Base-by-base conservation (phyloP, 2,113 vertebrate genomes). In the Chloroceryle aenea region DNA sequence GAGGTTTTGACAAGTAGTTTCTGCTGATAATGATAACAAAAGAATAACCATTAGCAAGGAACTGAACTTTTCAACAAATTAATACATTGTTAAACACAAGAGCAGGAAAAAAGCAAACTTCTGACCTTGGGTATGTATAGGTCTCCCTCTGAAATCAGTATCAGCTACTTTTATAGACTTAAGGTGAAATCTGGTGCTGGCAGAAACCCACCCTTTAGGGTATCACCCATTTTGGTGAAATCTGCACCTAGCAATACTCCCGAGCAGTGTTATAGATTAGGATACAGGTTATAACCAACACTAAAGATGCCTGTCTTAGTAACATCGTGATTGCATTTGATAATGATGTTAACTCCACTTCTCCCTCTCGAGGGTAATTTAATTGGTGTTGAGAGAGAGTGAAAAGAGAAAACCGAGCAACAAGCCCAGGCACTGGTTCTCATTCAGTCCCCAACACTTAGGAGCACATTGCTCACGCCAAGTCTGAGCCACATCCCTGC, bases 401-500 rank as follows among this genome's bases (percentile, higher is more conserved):
- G 5, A 10, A 13, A 23, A 55, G 12, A 53, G 12, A 7, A 67
- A 34, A 4, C 3, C 0, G 5, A 71, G 43, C 52, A 8, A 15
- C 36, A 34, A 43, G 17, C 13, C 53, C 52, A 32, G 13, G 40
- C 7, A 1, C 27, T 27, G 20, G 9, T 7, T 56, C 14, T 7
- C 2, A 0, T 13, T 12, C 22, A 16, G 1, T 1, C 17, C 18
- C 27, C 40, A 6, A 12, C 0, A 1, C 18, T 27, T 1, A n/a
- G 2, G 1, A 77, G 48, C 16, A 27, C 8, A 0, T 0, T 14
- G 45, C 16, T 61, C 18, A 2, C 1, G 1, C 27, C 6, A 25
- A 34, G 19, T 8, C 13, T 1, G 0, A 26, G 27, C 14, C 47
- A 9, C 38, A 21, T 7, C 34, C 9, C 64, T 23, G 23, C 36